Evolutionary conservation across 2,888 invertebrate genomes (phyloP), one percentile per base, ranked within the genome.

Genomic region (Catonia carolina): DNA sequence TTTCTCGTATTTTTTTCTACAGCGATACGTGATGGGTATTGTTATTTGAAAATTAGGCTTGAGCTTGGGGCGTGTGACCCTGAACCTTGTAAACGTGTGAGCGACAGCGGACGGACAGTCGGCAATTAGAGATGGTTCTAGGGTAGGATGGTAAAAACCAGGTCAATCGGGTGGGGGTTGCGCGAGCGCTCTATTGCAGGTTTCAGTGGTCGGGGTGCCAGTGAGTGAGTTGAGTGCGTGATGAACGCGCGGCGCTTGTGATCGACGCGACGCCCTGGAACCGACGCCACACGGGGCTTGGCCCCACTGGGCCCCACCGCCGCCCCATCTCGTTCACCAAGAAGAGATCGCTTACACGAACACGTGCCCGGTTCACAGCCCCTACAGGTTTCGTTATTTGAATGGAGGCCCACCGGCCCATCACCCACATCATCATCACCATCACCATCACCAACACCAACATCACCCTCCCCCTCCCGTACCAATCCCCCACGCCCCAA

Each of bases 321-420:
- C 68, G 69, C 68, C 65, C 65, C 67, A 64, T 62, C 63, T 69
- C 64, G 69, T 68, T 65, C 68, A 69, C 67, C 70, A 69, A 67
- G 69, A 65, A 68, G 70, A 70, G 67, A 69, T 61, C 61, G 54
- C 55, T 41, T 60, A 56, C 53, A 48, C 55, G 36, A 58, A 55
- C 69, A 78, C 81, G 68, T 86, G 86, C 68, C 86, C 86, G 47
- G 84, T 86, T 68, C 86, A 86, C 74, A 85, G 85, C 68, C 85
- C 86, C 22, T 85, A 83, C 71, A 75, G 86, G 62, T 85, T 82
- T 69, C 73, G 78, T 60, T 77, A 75, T 68, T 73, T 76, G 60
- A 79, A 78, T 68, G 78, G 77, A 39, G 75, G 74, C 23, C 71
- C 74, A 45, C 60, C 60, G 53, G 62, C 61, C 61, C 50, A 50